Conservation (phyloP, 2,888 invertebrate species). For the Eucera pruinosa region DNA sequence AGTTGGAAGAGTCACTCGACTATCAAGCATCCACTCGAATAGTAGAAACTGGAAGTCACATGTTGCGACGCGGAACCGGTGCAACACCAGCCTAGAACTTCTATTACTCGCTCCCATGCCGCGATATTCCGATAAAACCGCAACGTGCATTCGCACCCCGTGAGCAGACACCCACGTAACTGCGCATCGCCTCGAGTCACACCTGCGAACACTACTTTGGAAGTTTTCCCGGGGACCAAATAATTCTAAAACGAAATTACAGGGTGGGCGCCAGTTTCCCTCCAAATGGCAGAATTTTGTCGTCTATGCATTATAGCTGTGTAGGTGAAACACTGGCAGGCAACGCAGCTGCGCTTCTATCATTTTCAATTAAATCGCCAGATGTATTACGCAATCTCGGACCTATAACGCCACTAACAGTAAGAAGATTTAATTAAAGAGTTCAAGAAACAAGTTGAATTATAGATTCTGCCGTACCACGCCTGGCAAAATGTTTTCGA, state of each 20-base stretch:
- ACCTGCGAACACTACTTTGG: conserved; percentile 33
- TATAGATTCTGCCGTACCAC: too few species aligned
- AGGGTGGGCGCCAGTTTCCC: conserved; percentile 15
- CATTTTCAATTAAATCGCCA: background rate
- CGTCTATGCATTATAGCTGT: background rate
- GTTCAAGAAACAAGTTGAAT: too few species aligned
- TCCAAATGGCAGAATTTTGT: conserved; percentile 25
- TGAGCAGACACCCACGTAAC: conserved; percentile 20
- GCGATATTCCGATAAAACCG: conserved; percentile 42
- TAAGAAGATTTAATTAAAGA: too few species aligned
- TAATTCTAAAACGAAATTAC: conserved; percentile 51
- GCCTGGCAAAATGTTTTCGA: too few species aligned
- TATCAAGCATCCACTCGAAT: conserved; percentile 46
- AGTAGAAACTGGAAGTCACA: conserved; percentile 50
- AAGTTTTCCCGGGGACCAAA: conserved; percentile 38
- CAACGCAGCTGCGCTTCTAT: background rate
- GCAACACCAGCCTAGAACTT: conserved; percentile 27
- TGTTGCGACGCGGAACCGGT: conserved; percentile 28
- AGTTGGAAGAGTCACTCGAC: conserved; percentile 27
- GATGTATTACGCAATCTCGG: too few species aligned
- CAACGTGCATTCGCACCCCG: conserved; percentile 47
- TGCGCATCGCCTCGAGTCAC: conserved; percentile 13
- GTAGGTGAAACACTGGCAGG: background rate
- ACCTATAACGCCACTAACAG: too few species aligned
- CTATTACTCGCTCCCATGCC: background rate